These are phyloP conservation scores for Stenodera caucasica DNA, from an alignment of 2,888 invertebrate species.

Conservation along the genomic window DNA sequence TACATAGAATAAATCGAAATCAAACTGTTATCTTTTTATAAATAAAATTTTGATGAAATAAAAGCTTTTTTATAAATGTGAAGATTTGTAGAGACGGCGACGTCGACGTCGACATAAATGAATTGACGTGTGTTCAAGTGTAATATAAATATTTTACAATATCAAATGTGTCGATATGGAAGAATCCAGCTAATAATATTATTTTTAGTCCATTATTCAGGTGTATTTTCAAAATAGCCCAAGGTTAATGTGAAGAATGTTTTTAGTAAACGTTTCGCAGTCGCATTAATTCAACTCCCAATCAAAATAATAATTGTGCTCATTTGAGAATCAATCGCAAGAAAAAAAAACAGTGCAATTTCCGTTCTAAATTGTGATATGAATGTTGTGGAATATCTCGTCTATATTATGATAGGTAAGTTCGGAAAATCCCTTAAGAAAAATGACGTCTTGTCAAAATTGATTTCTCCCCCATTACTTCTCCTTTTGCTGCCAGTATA, in stretches of 20 bases:
- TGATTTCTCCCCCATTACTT: background rate
- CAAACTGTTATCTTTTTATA: too few species aligned
- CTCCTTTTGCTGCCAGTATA: too few species aligned
- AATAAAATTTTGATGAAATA: too few species aligned
- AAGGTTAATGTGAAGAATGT: background rate
- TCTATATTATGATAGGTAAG: conserved; percentile 29
- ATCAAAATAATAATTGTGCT: too few species aligned
- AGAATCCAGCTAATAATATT: background rate
- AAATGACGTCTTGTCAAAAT: background rate
- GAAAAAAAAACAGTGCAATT: too few species aligned
- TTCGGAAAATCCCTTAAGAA: background rate
- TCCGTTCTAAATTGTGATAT: conserved; percentile 16
- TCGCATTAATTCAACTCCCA: background rate
- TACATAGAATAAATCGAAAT: too few species aligned
- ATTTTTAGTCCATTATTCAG: conserved; percentile 1
- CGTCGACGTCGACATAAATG: background rate
- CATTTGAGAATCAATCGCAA: too few species aligned
- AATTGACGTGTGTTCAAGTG: background rate
- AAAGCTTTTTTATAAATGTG: too few species aligned
- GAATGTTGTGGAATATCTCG: conserved; percentile 16
- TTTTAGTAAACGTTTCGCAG: background rate
- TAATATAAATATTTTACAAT: background rate
- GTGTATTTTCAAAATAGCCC: background rate
- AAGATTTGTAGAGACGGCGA: background rate
- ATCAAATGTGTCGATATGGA: background rate